Evolutionary conservation across 2,888 invertebrate genomes (phyloP).

Genomic region (Syritta pipiens): DNA sequence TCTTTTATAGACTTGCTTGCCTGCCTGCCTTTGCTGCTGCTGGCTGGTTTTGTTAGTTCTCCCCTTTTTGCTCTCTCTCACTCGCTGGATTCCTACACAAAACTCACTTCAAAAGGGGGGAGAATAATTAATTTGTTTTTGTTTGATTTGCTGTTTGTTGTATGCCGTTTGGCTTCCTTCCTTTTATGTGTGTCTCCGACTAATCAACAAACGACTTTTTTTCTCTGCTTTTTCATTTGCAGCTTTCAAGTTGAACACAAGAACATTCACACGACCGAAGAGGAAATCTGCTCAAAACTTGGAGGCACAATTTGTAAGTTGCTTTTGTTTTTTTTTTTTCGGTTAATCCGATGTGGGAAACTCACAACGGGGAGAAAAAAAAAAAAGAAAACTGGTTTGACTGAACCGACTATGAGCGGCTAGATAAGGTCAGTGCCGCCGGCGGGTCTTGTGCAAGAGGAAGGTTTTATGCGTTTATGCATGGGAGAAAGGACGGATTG

Average conservation of each 20-base stretch:
- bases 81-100: no score
- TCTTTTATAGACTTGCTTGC: not conserved
- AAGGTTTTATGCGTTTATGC: conserved; percentile 36
- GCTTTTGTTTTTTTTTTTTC: conserved; percentile 7
- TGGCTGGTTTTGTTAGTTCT: conserved; percentile 8
- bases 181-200: conserved; percentile 18
- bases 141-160: conserved; percentile 53
- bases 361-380: conserved; percentile 38
- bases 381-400: conserved; percentile 56
- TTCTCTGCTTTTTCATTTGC: conserved; percentile 53
- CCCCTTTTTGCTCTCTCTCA: not conserved
- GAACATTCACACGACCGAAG: conserved; percentile 79
- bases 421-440: conserved; percentile 61
- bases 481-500: conserved; percentile 1
- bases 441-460: conserved; percentile 40
- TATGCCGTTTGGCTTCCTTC: conserved; percentile 25
- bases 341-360: not conserved
- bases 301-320: conserved; percentile 76
- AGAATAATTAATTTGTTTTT: conserved; percentile 66
- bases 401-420: no score
- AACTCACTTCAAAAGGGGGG: no score
- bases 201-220: no score
- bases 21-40: not conserved
- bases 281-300: conserved; percentile 76
- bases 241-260: conserved; percentile 78